Base-by-base conservation (phyloP, 1,140 invertebrate genomes). In the Caenorhabditis brenneri region DNA sequence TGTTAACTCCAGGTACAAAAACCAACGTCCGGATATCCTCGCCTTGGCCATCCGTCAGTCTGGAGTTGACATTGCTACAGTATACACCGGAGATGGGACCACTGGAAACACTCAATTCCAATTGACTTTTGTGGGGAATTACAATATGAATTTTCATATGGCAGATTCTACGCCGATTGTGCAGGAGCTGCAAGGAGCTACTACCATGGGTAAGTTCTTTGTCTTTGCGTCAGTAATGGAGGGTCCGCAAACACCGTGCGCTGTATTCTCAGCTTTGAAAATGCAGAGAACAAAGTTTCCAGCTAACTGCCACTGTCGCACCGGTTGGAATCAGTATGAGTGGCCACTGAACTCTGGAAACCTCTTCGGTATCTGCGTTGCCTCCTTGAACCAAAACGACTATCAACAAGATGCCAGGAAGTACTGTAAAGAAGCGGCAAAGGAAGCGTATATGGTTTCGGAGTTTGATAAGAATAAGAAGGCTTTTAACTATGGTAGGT, bases 131-230 rank as follows among this genome's bases (percentile, higher is more conserved):
- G 24, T 55, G 5, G 51, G 51, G n/a, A 55, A 55, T 55, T 55
- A 55, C 27, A 55, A 55, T 27, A 55, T 55, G 51, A 55, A 55
- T 55, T 55, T 55, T 5, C 51, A 55, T n/a, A 55, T 55, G 51
- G 22, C n/a, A 27, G 51, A 55, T 27, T 7, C 51, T 9, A 27
- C 12, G 10, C 51, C 51, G 15, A 55, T 55, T 55, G 51, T 55
- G 0, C n/a, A 27, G 24, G 51, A 55, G 15, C 22, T 55, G 3
- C 51, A 55, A 6, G 51, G 51, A 55, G 51, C 51, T 27, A 55
- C 24, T 15, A 19, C 48, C 15, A 51, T 51, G 48, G 48, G 48
- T 51, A 19, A n/a, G 2, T n/a, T 46, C 9, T 12, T 12, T 16
- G n/a, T n/a, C n/a, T n/a, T n/a, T n/a, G n/a, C n/a, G n/a, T n/a